These are phyloP conservation scores for Macaria liturata DNA, from an alignment of 2,888 invertebrate genomes.

Conservation along the genomic window DNA sequence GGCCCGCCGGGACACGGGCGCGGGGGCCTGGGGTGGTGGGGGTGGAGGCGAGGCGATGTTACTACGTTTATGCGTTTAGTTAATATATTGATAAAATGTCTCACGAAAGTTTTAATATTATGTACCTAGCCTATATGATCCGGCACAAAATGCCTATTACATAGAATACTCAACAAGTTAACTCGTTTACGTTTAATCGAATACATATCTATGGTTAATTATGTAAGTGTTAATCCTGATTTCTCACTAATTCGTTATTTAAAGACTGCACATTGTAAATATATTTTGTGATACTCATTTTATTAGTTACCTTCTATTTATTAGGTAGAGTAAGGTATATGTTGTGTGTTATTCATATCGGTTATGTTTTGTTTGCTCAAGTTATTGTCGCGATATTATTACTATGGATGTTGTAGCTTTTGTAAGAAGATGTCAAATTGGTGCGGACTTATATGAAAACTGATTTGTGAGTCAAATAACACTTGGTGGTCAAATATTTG, in stretches of 20 bases:
- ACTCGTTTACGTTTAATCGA: conserved; percentile 23
- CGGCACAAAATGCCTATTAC: conserved; percentile 4
- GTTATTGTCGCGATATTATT: conserved; percentile 30
- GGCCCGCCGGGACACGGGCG: too few relatives aligned
- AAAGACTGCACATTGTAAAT: conserved; percentile 71
- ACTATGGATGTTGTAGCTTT: conserved; percentile 45
- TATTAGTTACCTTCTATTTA: conserved; percentile 49
- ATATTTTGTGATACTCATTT: conserved; percentile 60
- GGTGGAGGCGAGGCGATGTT: too few relatives aligned
- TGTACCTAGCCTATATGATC: background rate
- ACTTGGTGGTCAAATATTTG: too few relatives aligned
- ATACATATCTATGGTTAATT: conserved; percentile 76
- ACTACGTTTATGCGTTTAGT: too few relatives aligned
- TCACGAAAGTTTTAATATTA: too few relatives aligned
- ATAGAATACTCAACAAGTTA: background rate
- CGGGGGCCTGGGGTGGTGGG: too few relatives aligned
- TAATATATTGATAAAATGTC: too few relatives aligned
- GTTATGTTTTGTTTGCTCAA: conserved; percentile 58
- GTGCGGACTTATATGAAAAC: conserved; percentile 3
- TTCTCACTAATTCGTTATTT: conserved; percentile 58
- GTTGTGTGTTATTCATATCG: conserved; percentile 43
- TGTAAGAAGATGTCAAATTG: conserved; percentile 22
- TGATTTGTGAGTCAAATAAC: too few relatives aligned
- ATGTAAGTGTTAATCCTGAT: conserved; percentile 50
- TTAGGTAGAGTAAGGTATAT: conserved; percentile 46